These are phyloP conservation scores for Clytia hemisphaerica DNA, from an alignment of 30 jellyfish, hydroid and myxozoan genomes.

Conservation along the genomic window DNA sequence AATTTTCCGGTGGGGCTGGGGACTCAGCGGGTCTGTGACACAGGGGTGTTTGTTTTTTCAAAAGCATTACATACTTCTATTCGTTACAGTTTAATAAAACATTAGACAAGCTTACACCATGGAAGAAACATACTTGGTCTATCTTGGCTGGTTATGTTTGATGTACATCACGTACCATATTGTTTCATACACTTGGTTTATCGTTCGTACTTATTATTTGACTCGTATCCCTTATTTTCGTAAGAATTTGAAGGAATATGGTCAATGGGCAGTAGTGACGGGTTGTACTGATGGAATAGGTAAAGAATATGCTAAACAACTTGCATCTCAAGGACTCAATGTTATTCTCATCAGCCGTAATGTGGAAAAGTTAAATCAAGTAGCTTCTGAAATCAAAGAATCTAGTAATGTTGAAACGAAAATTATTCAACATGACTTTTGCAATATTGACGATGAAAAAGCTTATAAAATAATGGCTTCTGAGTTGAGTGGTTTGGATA, in stretches of 20 bases:
- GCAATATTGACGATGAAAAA: neutral
- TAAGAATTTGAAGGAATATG: constrained; percentile 6
- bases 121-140: too few relatives aligned
- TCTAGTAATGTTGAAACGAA: constrained; percentile 13
- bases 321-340: constrained; percentile 33
- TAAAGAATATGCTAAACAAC: constrained; percentile 31
- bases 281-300: constrained; percentile 57
- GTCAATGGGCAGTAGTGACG: constrained; percentile 48
- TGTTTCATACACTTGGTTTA: too few relatives aligned
- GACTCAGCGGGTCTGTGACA: too few relatives aligned
- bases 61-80: too few relatives aligned
- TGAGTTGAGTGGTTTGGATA: constrained; percentile 7
- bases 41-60: too few relatives aligned
- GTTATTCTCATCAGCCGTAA: constrained; percentile 30
- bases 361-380: constrained; percentile 12
- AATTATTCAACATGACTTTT: constrained; percentile 19
- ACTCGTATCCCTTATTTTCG: too few relatives aligned
- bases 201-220: too few relatives aligned
- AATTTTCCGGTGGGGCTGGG: too few relatives aligned
- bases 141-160: too few relatives aligned
- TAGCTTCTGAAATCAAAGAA: constrained; percentile 1
- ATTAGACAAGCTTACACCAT: too few relatives aligned
- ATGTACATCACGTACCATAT: too few relatives aligned
- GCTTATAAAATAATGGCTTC: constrained; percentile 5
- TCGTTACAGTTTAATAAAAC: too few relatives aligned